Conservation (phyloP, 2,888 invertebrate genomes). For the Andrena marginata region DNA sequence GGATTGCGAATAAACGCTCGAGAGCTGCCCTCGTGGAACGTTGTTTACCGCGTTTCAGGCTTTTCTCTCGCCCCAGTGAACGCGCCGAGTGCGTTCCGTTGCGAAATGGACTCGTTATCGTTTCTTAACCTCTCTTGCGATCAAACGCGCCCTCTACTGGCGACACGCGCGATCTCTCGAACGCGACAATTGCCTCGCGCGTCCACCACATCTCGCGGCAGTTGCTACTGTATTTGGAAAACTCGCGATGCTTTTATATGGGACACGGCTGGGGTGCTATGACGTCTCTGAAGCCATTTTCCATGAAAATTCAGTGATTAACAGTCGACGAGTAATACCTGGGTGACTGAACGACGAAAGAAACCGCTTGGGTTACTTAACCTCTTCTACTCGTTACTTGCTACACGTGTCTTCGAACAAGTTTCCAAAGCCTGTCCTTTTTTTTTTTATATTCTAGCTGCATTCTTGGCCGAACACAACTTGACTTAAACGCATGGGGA, state of each 20-base stretch:
- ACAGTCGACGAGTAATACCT: neutral
- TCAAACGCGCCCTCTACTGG: neutral
- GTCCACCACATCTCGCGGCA: neutral
- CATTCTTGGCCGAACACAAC: no score
- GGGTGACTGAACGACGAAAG: neutral
- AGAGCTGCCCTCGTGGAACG: slow-evolving; percentile 9
- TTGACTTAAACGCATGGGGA: no score
- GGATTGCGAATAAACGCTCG: slow-evolving; percentile 3
- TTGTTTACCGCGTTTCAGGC: slow-evolving; percentile 17
- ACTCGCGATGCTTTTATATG: neutral
- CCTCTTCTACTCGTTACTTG: neutral
- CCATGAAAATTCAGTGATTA: slow-evolving; percentile 7
- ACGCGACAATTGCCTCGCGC: neutral
- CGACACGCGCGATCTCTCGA: neutral
- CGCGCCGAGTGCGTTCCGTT: neutral
- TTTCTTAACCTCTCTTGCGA: slow-evolving; percentile 18
- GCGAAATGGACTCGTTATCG: slow-evolving; percentile 23
- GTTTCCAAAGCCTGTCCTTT: neutral
- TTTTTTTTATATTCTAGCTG: neutral
- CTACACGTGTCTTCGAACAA: neutral
- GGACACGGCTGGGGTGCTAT: no score
- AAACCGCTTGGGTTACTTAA: slow-evolving; percentile 7
- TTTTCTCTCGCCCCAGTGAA: slow-evolving; percentile 7
- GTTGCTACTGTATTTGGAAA: neutral
- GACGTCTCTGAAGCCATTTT: neutral